Evolutionary conservation across 2,888 invertebrate species (phyloP), one percentile per base, ranked within the genome.

Genomic region (Caenorhabditis sp.): DNA sequence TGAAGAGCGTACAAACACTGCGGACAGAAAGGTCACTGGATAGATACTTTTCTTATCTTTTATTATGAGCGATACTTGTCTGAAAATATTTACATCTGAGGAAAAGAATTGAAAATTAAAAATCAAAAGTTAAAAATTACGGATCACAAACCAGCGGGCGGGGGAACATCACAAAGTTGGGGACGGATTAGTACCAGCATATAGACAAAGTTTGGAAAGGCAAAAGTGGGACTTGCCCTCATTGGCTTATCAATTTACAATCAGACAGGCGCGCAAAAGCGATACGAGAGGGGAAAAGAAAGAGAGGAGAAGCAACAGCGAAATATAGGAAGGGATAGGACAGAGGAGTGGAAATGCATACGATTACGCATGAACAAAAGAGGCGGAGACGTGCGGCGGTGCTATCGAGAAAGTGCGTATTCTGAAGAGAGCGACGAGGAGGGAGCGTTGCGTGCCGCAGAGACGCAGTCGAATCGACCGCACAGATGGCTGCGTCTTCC

Each of bases 401-500:
- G 17, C 39, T 13, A 1, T n/a, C 20, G 43, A 68, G 27, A 50
- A 32, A 50, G 41, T 50, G 59, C 37, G 55, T 4, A 17, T n/a
- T 30, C 2, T 6, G 32, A 8, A 9, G 66, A 50, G 66, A 41
- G 15, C 27, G 24, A 20, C 30, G 41, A 15, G 24, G 30, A 66
- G 50, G 22, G 66, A 66, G 8, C 26, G 27, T 20, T 15, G 27
- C 5, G 30, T 11, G 22, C 22, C 5, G 37, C 6, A 15, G 56
- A 68, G 68, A 68, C 58, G 45, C 50, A 68, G 58, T 17, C 2
- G 45, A 20, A 20, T 24, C 43, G 48, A 46, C 22, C 43, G 63
- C 45, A 48, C 56, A 50, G 66, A 41, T 56, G 66, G 66, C 48
- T 68, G 58, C 59, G 68, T 43, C 50, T 68, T 43, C 20, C 15